A percentile compares a stretch with the other conserved stretches of the same genome.
Evolutionary conservation across 2,888 invertebrate genomes (phyloP).

Genomic region (Eilema griseolum): DNA sequence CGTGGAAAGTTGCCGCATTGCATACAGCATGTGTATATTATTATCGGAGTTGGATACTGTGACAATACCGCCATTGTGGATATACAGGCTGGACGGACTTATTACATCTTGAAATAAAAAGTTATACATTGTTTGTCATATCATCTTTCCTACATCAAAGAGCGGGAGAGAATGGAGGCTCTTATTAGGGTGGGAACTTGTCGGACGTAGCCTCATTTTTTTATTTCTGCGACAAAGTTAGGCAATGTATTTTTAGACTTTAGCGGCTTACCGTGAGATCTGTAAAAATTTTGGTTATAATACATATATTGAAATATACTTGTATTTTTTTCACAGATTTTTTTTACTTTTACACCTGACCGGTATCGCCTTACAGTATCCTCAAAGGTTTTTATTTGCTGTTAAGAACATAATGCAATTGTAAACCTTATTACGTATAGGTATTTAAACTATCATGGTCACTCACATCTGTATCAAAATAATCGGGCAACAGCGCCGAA

Average conservation of each 20-base stretch:
- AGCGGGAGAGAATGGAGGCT: background rate
- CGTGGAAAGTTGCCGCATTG: constrained; percentile 49
- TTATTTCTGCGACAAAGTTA: background rate
- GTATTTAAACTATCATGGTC: too few species aligned
- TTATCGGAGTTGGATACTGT: constrained; percentile 48
- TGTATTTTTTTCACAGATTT: too few species aligned
- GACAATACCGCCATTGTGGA: constrained; percentile 43
- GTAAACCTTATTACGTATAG: too few species aligned
- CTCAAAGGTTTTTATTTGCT: too few species aligned
- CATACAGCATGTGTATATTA: constrained; percentile 38
- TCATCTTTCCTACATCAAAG: constrained; percentile 12
- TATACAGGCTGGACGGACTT: constrained; percentile 45
- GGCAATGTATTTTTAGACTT: background rate
- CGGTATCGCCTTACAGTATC: too few species aligned
- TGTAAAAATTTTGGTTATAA: background rate
- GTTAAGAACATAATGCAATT: too few species aligned
- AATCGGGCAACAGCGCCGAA: too few species aligned
- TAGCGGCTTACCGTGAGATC: background rate
- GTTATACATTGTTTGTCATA: constrained; percentile 3
- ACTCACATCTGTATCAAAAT: too few species aligned
- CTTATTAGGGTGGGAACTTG: background rate
- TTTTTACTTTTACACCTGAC: too few species aligned
- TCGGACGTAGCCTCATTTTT: constrained; percentile 1
- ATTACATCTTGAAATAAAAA: constrained; percentile 31
- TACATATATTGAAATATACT: too few species aligned